Base-by-base conservation (phyloP, 2,113 vertebrate genomes). In the Argyrosomus japonicus region DNA sequence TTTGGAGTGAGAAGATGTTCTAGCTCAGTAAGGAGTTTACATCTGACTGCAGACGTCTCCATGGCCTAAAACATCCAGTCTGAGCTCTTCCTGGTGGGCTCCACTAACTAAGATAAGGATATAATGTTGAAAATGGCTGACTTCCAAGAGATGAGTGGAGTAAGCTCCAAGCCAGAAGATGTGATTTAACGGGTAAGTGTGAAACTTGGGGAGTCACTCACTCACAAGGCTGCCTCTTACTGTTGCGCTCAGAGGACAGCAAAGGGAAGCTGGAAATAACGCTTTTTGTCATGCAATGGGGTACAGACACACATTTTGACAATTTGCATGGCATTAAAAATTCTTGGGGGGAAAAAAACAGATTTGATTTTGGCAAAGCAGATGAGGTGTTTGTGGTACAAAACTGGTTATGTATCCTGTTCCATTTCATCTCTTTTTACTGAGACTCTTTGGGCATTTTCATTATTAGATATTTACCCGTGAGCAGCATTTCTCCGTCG, bases 151-250 rank as follows among this genome's bases (percentile, higher is more conserved):
- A 85, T 89, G 80, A 84, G 81, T 73, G 74, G 62, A 76, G 58
- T 84, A 82, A 89, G 88, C 88, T 89, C 43, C 64, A 12, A 89
- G 90, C 89, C 85, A 83, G 85, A 82, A 77, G 77, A 87, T 90
- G 85, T 87, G 87, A 92, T 90, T 92, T 92, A 87, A 90, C 60
- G 78, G 79, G 43, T 75, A 71, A 89, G 84, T 90, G 87, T 91
- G 87, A 90, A 88, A 89, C 79, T 80, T 48, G 17, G 58, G 79
- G 54, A 91, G 79, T 81, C 86, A 85, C 75, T 89, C 82, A 63
- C 82, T 83, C 87, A 68, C 25, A 72, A 71, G 69, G 64, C 71
- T 75, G 79, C 78, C 75, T 87, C 36, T 48, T 51, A 56, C 65
- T 36, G 47, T 69, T 75, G 75, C 57, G 45, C 67, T 85, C 68